Percentiles rank a stretch among this genome's conserved stretches.
phyloP scores from a whole-genome alignment of 2,113 vertebrate species.

The Aldabrachelys gigantea region DNA sequence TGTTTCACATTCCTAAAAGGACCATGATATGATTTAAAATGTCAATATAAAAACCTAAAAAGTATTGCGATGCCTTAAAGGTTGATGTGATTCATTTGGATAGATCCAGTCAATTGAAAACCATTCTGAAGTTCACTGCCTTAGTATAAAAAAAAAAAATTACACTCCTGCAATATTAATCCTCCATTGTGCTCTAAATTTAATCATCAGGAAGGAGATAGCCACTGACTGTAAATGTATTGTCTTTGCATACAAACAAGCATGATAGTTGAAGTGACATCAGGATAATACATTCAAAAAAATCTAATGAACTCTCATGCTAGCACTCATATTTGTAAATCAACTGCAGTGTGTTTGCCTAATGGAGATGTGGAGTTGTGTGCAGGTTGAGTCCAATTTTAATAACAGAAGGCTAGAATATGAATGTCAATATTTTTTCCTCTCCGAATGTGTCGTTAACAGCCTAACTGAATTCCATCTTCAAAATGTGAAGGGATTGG shows the following conservation, averaged over 20 bases:
- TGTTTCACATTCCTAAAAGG: conserved; percentile 6
- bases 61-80: conserved; percentile 31
- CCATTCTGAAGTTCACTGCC: not conserved
- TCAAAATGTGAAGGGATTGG: not conserved
- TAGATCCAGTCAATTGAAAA: conserved; percentile 21
- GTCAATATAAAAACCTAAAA: conserved; percentile 5
- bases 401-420: conserved; percentile 38
- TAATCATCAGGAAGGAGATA: not conserved
- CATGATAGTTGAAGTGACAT: not conserved
- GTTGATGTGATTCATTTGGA: not conserved
- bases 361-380: conserved; percentile 20
- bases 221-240: not conserved
- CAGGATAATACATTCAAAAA: not conserved
- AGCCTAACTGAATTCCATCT: conserved; percentile 32
- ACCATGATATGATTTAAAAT: conserved; percentile 47
- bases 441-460: not conserved
- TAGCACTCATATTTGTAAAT: not conserved
- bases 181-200: not conserved
- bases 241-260: not conserved
- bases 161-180: not conserved
- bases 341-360: not conserved
- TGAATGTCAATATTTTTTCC: not conserved
- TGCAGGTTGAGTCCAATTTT: conserved; percentile 44
- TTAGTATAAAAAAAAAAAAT: not conserved
- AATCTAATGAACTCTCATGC: not conserved